phyloP scores from a whole-genome alignment of 1,140 invertebrate genomes.

The Trichoplusia ni region DNA sequence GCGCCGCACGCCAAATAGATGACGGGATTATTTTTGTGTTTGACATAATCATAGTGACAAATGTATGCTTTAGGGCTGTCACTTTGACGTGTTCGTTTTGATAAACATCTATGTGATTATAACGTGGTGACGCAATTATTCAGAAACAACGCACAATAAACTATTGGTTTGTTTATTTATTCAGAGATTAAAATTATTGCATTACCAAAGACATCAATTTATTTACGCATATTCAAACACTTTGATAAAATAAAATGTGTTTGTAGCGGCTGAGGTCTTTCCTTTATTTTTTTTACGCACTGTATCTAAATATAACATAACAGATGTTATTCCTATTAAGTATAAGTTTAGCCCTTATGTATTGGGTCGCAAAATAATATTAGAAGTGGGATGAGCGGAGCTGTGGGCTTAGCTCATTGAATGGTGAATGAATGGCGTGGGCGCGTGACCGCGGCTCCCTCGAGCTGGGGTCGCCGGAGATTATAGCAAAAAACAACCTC shows the following conservation, averaged over 20 bases:
- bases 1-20: constrained; percentile 75
- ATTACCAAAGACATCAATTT: too few relatives aligned
- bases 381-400: constrained; percentile 48
- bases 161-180: not conserved
- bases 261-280: too few relatives aligned
- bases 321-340: constrained; percentile 53
- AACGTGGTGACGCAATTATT: not conserved
- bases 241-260: too few relatives aligned
- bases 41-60: constrained; percentile 81
- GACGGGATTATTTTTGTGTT: constrained; percentile 81
- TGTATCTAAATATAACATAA: constrained; percentile 35
- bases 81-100: constrained; percentile 54
- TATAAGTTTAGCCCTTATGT: constrained; percentile 31
- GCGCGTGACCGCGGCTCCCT: constrained; percentile 48
- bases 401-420: constrained; percentile 53
- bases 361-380: constrained; percentile 46
- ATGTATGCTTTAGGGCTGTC: constrained; percentile 73
- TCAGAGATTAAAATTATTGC: too few relatives aligned
- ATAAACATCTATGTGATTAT: constrained; percentile 29
- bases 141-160: not conserved
- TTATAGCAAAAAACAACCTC: constrained; percentile 43
- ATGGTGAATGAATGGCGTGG: constrained; percentile 39
- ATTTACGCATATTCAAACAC: too few relatives aligned
- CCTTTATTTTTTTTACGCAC: constrained; percentile 1
- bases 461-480: constrained; percentile 39